phyloP scores from a whole-genome alignment of 2,113 vertebrate species.

The Tachysurus vachellii region DNA sequence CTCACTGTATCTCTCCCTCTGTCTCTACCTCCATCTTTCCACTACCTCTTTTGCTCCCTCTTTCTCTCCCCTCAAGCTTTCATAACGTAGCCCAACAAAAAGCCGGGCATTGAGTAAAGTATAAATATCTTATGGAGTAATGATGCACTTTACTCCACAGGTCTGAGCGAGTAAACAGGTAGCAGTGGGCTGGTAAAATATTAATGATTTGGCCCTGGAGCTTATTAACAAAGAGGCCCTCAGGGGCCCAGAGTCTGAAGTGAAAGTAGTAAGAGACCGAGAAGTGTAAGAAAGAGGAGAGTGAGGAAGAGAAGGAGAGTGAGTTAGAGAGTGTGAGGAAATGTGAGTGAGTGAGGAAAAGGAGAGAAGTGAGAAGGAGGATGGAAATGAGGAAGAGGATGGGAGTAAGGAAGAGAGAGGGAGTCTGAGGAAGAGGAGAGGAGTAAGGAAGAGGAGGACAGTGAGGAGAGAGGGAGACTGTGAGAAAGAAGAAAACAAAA shows the following conservation, averaged over 20 bases:
- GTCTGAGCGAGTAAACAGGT: slow-evolving; percentile 72
- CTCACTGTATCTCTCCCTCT: background rate
- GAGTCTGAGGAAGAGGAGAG: background rate
- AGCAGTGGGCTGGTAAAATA: slow-evolving; percentile 66
- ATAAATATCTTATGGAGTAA: slow-evolving; percentile 36
- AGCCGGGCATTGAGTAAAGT: slow-evolving; percentile 42
- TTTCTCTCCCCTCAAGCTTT: background rate
- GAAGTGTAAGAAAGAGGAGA: background rate
- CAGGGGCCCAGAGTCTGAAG: slow-evolving; percentile 33
- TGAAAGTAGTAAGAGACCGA: background rate
- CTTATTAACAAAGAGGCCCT: slow-evolving; percentile 62
- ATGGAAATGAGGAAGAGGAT: background rate
- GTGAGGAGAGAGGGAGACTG: background rate
- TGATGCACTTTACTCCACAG: slow-evolving; percentile 65
- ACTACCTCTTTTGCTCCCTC: background rate
- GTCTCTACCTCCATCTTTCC: background rate
- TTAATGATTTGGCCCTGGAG: slow-evolving; percentile 66
- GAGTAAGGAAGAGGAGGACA: background rate
- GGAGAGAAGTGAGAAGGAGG: background rate
- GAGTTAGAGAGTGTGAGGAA: background rate
- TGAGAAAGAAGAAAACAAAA: background rate
- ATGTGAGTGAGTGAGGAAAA: background rate
- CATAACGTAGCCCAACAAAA: slow-evolving; percentile 15
- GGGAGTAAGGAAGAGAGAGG: background rate
- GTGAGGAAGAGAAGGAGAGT: too few relatives aligned